Evolutionary conservation across 2,113 vertebrate species (phyloP).

Genomic region (Rhipidura dahli): DNA sequence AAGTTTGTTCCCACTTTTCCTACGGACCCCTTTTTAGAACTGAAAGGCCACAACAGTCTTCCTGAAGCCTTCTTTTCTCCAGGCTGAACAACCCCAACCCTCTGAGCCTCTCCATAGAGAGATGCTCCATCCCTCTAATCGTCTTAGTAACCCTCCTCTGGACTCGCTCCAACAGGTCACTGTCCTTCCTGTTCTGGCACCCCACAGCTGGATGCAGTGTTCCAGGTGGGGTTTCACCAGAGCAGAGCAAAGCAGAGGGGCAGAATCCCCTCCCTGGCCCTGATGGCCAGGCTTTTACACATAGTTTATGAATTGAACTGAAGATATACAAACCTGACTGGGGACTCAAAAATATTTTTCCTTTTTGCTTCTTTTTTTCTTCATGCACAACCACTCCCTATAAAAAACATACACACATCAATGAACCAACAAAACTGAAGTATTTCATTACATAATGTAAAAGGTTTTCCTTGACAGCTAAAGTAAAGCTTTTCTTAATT

Average conservation of each 20-base stretch:
- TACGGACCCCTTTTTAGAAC: not conserved
- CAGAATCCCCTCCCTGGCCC: not conserved
- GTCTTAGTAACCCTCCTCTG: not conserved
- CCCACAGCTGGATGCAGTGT: not conserved
- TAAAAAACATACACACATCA: slow-evolving; percentile 49
- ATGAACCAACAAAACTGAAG: not conserved
- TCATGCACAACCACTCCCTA: slow-evolving; percentile 78
- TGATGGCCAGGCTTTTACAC: not conserved
- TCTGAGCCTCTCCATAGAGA: not conserved
- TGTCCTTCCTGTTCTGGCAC: too few species aligned
- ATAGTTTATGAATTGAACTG: not conserved
- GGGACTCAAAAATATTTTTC: slow-evolving; percentile 83
- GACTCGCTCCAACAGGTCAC: accelerated
- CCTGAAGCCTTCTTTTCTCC: not conserved
- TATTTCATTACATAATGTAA: not conserved
- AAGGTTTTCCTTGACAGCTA: not conserved
- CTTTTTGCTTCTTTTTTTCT: slow-evolving; percentile 85
- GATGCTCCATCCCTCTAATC: not conserved
- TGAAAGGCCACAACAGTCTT: not conserved
- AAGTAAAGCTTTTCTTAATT: not conserved
- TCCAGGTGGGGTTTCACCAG: not conserved
- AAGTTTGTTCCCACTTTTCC: not conserved
- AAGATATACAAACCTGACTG: slow-evolving; percentile 82
- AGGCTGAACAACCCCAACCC: not conserved
- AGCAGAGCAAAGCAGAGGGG: not conserved